These are phyloP conservation scores for Drosophila atripex DNA, from an alignment of 2,888 invertebrate species.

Conservation along the genomic window DNA sequence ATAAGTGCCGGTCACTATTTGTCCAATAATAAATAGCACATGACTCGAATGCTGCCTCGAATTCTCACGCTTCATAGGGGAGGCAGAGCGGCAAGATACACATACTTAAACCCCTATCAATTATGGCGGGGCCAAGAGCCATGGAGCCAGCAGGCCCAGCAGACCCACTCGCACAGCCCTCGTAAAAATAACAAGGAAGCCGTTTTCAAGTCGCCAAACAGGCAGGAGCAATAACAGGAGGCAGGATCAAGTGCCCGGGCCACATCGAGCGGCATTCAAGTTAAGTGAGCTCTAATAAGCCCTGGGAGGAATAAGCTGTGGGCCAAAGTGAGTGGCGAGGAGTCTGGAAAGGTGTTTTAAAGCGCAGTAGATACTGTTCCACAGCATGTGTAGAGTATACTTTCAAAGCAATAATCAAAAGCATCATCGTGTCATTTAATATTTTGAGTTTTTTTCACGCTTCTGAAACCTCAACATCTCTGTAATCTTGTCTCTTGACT, in stretches of 20 bases:
- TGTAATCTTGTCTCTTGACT: neutral
- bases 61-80: constrained; percentile 59
- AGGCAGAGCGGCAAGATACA: constrained; percentile 2
- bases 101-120: constrained; percentile 55
- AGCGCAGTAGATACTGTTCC: constrained; percentile 6
- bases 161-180: constrained; percentile 21
- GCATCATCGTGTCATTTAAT: too few species aligned
- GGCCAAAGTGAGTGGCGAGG: constrained; percentile 28
- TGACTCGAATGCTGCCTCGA: constrained; percentile 49
- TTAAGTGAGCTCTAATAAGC: constrained; percentile 60
- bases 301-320: constrained; percentile 40
- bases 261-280: constrained; percentile 49
- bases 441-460: neutral
- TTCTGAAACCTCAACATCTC: neutral
- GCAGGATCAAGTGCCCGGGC: constrained; percentile 35
- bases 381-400: too few species aligned
- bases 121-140: constrained; percentile 38
- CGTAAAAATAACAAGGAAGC: constrained; percentile 35
- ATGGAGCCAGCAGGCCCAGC: neutral
- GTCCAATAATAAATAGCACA: constrained; percentile 70
- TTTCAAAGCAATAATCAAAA: too few species aligned
- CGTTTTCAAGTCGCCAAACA: constrained; percentile 19
- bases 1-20: constrained; percentile 37
- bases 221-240: constrained; percentile 15
- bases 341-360: constrained; percentile 16